Evolutionary conservation across 2,113 vertebrate genomes (phyloP).

Genomic region (Sorex araneus): DNA sequence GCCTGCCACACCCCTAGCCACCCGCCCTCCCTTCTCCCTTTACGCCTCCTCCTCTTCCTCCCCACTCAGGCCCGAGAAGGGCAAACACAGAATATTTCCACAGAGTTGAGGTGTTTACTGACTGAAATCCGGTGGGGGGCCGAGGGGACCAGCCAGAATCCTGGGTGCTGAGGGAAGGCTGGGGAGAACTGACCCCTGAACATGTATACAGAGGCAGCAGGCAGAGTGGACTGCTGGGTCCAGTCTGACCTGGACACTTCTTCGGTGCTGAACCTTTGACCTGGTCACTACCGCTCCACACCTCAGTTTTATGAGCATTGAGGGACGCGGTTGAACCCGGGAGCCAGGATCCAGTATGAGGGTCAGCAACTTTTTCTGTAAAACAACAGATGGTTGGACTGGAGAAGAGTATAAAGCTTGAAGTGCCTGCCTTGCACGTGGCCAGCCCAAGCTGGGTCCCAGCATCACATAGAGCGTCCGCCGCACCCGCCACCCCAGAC

Average conservation of each 20-base stretch:
- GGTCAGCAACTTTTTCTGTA: background rate
- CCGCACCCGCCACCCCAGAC: too few relatives aligned
- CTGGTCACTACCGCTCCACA: too few relatives aligned
- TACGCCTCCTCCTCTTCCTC: conserved; percentile 58
- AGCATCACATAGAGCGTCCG: too few relatives aligned
- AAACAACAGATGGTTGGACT: background rate
- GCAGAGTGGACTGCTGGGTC: background rate
- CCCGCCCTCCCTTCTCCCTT: conserved; percentile 10
- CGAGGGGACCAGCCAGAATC: background rate
- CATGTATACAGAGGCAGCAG: background rate
- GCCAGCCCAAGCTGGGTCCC: too few relatives aligned
- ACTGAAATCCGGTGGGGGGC: background rate
- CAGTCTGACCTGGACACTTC: background rate
- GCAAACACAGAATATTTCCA: background rate
- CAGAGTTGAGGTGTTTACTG: background rate
- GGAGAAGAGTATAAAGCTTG: too few relatives aligned
- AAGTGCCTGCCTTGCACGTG: too few relatives aligned
- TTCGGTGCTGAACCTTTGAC: background rate
- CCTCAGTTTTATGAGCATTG: conserved; percentile 10
- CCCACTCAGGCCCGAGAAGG: background rate
- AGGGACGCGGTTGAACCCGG: background rate
- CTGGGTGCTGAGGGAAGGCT: background rate
- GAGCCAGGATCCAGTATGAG: background rate
- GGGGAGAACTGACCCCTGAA: background rate
- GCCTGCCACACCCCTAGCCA: conserved; percentile 6